phyloP scores from a whole-genome alignment of 1,140 invertebrate genomes.

The Venturia canescens region DNA sequence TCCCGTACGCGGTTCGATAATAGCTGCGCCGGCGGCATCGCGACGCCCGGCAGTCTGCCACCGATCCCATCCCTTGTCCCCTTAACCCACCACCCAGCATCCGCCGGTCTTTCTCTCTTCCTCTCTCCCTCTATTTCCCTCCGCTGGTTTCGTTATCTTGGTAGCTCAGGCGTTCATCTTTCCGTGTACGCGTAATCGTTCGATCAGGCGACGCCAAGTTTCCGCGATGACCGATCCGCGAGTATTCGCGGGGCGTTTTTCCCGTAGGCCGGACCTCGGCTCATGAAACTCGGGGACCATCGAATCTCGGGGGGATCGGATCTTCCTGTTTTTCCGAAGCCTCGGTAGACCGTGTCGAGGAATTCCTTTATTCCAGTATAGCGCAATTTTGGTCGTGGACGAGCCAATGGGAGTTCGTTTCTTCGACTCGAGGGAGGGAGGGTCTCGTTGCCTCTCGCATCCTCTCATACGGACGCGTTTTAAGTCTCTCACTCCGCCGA shows the following conservation, averaged over 20 bases:
- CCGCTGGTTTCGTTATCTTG: conserved; percentile 14
- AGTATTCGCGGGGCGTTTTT: neutral
- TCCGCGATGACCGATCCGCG: neutral
- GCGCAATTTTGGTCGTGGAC: no score
- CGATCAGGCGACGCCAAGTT: neutral
- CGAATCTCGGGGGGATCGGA: no score
- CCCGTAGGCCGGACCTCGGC: no score
- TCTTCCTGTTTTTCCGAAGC: neutral
- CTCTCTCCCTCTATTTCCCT: conserved; percentile 31
- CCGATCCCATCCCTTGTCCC: conserved; percentile 58
- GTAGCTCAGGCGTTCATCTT: conserved; percentile 44
- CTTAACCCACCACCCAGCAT: conserved; percentile 27
- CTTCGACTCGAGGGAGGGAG: no score
- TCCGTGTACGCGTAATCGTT: conserved; percentile 12
- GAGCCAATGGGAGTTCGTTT: no score
- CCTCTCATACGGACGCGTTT: no score
- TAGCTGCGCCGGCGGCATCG: conserved; percentile 62
- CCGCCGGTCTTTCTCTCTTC: conserved; percentile 54
- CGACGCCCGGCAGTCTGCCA: conserved; percentile 74
- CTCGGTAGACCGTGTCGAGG: no score
- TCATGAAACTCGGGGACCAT: no score
- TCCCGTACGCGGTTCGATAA: conserved; percentile 65
- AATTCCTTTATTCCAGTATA: no score
- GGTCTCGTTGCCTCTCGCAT: no score
- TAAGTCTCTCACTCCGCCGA: no score